Evolutionary conservation across 2,888 invertebrate species (phyloP).

Genomic region (Brenthis ino): DNA sequence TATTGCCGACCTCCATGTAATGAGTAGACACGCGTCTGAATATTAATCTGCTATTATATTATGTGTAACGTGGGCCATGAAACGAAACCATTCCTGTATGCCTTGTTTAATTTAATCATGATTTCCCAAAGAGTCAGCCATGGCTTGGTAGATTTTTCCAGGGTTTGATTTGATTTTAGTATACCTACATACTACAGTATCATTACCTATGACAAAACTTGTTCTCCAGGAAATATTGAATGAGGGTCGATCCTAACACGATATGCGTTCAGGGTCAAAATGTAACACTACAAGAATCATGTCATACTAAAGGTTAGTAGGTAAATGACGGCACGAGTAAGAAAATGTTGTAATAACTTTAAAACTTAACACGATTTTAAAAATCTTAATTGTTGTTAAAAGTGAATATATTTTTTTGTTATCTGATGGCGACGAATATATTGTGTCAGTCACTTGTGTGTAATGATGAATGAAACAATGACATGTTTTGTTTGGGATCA

Average conservation of each 20-base stretch:
- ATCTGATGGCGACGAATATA: constrained; percentile 2
- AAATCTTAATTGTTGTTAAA: background rate
- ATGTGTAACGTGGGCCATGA: background rate
- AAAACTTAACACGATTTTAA: background rate
- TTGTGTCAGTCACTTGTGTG: constrained; percentile 7
- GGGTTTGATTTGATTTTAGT: constrained; percentile 4
- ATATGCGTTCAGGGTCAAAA: constrained; percentile 15
- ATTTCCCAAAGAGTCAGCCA: background rate
- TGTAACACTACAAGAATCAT: constrained; percentile 13
- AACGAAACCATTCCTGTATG: background rate
- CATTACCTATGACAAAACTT: constrained; percentile 4
- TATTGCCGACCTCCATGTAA: constrained; percentile 24
- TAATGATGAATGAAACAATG: background rate
- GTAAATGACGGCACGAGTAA: background rate
- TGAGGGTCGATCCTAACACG: constrained; percentile 21
- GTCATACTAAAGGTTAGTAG: constrained; percentile 5
- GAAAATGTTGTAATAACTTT: background rate
- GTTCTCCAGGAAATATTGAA: constrained; percentile 20
- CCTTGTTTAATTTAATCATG: background rate
- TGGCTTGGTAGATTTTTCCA: background rate
- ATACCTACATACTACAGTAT: background rate
- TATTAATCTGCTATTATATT: constrained; percentile 5
- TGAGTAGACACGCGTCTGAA: constrained; percentile 17
- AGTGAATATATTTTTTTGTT: background rate
- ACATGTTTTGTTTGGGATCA: background rate